A percentile compares a stretch with the other conserved stretches of the same genome.
Evolutionary conservation across 1,140 invertebrate species (phyloP).

Genomic region (Drosophila grimshawi): DNA sequence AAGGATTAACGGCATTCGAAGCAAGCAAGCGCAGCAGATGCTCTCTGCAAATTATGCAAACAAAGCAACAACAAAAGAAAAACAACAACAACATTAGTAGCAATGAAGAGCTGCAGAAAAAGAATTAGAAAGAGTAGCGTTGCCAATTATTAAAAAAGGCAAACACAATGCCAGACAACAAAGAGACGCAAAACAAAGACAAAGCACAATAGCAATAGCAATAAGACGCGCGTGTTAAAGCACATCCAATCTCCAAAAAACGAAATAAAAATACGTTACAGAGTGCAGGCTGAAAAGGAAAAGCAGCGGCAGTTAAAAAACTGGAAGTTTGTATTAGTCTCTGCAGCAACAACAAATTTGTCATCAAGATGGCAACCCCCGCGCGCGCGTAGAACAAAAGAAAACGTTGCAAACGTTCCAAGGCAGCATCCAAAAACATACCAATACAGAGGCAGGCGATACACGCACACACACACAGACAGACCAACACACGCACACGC

Average conservation of each 20-base stretch:
- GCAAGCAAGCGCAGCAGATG: conserved; percentile 5
- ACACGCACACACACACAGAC: conserved; percentile 8
- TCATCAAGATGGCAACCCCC: conserved; percentile 58
- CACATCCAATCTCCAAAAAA: conserved; percentile 70
- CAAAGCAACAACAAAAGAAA: conserved; percentile 16
- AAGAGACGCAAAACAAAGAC: conserved; percentile 31
- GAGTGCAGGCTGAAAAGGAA: conserved; percentile 30
- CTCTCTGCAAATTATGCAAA: conserved; percentile 41
- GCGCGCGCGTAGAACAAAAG: conserved; percentile 69
- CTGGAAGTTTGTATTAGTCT: conserved; percentile 54
- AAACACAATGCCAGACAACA: conserved; percentile 44
- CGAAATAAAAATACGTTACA: conserved; percentile 29
- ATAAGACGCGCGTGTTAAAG: conserved; percentile 6
- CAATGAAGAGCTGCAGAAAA: neutral
- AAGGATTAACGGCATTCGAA: conserved; percentile 26
- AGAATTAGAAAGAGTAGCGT: conserved; percentile 5
- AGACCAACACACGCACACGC: conserved; percentile 15
- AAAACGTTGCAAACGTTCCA: conserved; percentile 48
- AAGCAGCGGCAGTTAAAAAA: conserved; percentile 42
- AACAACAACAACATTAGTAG: too few species aligned
- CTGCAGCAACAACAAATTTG: conserved; percentile 64
- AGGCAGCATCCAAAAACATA: conserved; percentile 40
- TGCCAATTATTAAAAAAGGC: conserved; percentile 47
- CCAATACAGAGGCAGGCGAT: conserved; percentile 38
- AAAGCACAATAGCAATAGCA: conserved; percentile 34